Base-by-base conservation (phyloP, 2,888 invertebrate genomes). In the Drosophila phalerata region DNA sequence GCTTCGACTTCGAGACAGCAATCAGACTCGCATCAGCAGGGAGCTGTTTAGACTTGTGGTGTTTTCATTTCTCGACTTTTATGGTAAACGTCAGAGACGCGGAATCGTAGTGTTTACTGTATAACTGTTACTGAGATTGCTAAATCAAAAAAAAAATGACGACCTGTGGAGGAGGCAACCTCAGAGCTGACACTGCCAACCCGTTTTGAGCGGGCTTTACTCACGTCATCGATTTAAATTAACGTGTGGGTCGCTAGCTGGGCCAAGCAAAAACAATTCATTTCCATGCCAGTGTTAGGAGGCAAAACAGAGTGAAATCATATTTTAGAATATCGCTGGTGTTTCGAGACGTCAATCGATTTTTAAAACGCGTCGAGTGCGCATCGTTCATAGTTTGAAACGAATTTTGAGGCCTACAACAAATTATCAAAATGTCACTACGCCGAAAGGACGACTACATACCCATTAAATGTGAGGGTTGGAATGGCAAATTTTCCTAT, bases 381-480 rank as follows among this genome's bases (percentile, higher is more conserved):
- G 69, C 73, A 75, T 71, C 80, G 72, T 55, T 32, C n/a, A 37
- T 15, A 6, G 6, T 22, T 42, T 30, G 13, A 49, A 32, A 30
- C 34, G 11, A 28, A n/a, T 37, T 13, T 4, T 17, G 9, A 43
- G n/a, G 48, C 13, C 34, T 19, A 40, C 11, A 43, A 40, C 34
- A 40, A 53, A 32, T 11, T 2, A 43, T 11, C 2, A 25, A 43
- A 71, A 92, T 92, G 92, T 68, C 92, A 34, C 71, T 89, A 25
- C 81, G 81, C 61, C 89, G 82, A 49, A 90, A 91, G 67, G 89
- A 91, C 64, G 92, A 92, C 8, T 92, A 92, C 47, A 92, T 93
- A 62, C 92, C 91, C 60, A 93, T 92, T 65, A 92, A 92, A 76
- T 91, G 92, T 69, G 92, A 92, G 77, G 93, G 93, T 43, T 93